Evolutionary conservation across 30 jellyfish, hydroid and myxozoan genomes (phyloP).

Genomic region (Mastigias papua): DNA sequence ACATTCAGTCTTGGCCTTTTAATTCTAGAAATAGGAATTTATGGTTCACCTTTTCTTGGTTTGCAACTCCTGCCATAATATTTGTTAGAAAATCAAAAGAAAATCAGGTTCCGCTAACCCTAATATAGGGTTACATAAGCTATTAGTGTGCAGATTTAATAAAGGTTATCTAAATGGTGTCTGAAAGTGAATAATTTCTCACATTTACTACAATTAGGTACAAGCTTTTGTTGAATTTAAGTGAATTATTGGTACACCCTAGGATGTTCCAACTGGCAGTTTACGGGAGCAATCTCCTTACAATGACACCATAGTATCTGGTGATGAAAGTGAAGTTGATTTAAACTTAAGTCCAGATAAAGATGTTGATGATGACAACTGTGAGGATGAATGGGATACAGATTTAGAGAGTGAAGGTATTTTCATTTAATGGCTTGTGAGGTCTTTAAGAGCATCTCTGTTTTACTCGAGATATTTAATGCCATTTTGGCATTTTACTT

Average conservation of each 20-base stretch:
- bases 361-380: slow-evolving; percentile 66
- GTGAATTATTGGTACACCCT: neutral
- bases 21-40: too few species aligned
- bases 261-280: slow-evolving; percentile 74
- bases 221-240: neutral
- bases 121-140: neutral
- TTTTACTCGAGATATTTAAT: neutral
- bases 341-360: neutral
- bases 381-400: slow-evolving; percentile 92
- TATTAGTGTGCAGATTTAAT: neutral
- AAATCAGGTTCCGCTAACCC: neutral
- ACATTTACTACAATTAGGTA: neutral
- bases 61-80: neutral
- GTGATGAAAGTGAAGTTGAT: slow-evolving; percentile 40
- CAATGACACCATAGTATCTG: slow-evolving; percentile 8
- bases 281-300: slow-evolving; percentile 42
- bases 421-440: neutral
- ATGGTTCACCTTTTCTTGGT: too few species aligned
- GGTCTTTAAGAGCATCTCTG: neutral
- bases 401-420: slow-evolving; percentile 79
- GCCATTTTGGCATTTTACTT: neutral
- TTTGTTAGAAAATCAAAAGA: neutral
- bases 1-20: too few species aligned
- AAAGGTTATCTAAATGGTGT: too few species aligned
- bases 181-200: neutral